phyloP scores from a whole-genome alignment of 1,140 invertebrate genomes.

The Calycopis cecrops region DNA sequence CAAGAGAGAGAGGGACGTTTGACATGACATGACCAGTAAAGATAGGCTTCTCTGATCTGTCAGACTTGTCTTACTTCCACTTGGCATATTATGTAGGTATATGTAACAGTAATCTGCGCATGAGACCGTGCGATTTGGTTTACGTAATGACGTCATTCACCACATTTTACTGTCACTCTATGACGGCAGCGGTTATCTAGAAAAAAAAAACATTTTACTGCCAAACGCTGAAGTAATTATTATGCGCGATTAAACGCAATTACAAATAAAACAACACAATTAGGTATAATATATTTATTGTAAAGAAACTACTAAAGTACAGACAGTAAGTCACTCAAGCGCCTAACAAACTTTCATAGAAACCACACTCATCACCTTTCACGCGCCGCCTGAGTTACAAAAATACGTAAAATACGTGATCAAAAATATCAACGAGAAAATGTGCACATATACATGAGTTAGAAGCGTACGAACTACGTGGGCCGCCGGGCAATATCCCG shows the following conservation, averaged over 20 bases:
- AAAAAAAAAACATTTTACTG: neutral
- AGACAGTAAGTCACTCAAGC: conserved; percentile 55
- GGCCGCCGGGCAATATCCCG: neutral
- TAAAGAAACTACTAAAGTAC: conserved; percentile 60
- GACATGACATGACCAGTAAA: no score
- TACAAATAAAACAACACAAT: conserved; percentile 18
- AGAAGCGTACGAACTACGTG: conserved; percentile 16
- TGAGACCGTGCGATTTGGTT: no score
- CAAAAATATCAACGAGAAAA: conserved; percentile 53
- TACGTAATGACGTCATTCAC: no score
- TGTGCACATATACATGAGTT: conserved; percentile 57
- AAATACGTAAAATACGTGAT: conserved; percentile 47
- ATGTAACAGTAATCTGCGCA: no score
- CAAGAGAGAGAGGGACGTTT: no score
- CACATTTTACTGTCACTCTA: no score
- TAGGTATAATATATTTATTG: conserved; percentile 51
- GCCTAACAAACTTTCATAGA: conserved; percentile 43
- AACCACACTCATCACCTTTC: conserved; percentile 32
- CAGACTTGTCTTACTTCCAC: no score
- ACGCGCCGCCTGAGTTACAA: conserved; percentile 47
- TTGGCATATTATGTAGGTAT: no score
- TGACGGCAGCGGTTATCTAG: no score
- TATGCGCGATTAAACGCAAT: neutral
- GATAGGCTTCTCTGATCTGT: no score
- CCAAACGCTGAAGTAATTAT: no score